phyloP scores from a whole-genome alignment of 2,888 invertebrate genomes.

The Apamea monoglypha region DNA sequence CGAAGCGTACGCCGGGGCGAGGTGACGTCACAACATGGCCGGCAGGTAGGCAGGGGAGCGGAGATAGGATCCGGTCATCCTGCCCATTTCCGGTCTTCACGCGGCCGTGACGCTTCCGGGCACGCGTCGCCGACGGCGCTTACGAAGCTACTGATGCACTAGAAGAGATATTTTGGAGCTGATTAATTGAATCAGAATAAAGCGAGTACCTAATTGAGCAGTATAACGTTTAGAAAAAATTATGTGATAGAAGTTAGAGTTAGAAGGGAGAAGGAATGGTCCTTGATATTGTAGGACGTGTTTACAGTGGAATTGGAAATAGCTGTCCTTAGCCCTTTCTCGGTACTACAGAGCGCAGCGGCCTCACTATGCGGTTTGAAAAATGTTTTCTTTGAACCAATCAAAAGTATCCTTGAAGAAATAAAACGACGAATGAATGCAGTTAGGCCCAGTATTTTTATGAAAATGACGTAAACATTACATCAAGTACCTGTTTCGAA shows the following conservation, averaged over 20 bases:
- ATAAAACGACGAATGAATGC: background rate
- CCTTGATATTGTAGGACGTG: background rate
- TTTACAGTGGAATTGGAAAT: background rate
- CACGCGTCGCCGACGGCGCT: constrained; percentile 87
- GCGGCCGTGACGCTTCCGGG: constrained; percentile 90
- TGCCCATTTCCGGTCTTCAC: constrained; percentile 91
- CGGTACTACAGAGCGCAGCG: background rate
- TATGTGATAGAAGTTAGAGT: background rate
- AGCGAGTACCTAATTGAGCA: background rate
- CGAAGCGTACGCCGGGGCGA: constrained; percentile 65
- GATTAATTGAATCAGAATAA: constrained; percentile 34
- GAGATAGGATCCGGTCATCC: constrained; percentile 91
- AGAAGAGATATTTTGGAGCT: constrained; percentile 72
- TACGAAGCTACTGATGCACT: constrained; percentile 76
- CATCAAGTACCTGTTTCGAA: background rate
- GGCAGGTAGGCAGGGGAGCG: constrained; percentile 86
- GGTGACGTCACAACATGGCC: constrained; percentile 89
- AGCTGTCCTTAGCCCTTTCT: background rate
- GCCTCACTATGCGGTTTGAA: background rate
- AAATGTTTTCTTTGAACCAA: background rate
- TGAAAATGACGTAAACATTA: background rate
- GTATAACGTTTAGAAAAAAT: background rate
- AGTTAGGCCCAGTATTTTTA: background rate
- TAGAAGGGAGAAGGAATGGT: constrained; percentile 6
- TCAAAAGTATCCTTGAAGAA: background rate